Conservation (phyloP, 2,888 invertebrate genomes). For the Eretmocerus hayati region DNA sequence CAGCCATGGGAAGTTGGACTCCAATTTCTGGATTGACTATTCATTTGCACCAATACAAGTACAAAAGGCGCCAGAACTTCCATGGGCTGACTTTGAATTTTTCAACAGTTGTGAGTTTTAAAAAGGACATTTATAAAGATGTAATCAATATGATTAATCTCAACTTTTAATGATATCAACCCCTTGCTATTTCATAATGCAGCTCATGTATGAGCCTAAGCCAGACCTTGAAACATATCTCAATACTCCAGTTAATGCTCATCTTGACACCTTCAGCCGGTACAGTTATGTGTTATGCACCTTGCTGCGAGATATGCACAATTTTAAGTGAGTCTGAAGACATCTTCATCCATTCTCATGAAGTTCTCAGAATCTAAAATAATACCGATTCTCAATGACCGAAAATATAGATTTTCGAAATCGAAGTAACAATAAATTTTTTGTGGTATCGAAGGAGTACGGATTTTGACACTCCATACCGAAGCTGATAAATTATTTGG, state of each 20-base stretch:
- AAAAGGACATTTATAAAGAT: no score
- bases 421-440: no score
- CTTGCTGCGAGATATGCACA: constrained; percentile 58
- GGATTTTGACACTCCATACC: no score
- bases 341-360: no score
- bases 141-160: no score
- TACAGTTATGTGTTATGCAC: constrained; percentile 56
- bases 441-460: no score
- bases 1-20: constrained; percentile 34
- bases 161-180: no score
- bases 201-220: constrained; percentile 27
- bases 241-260: constrained; percentile 47
- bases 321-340: constrained; percentile 64
- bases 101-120: constrained; percentile 29
- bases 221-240: constrained; percentile 45
- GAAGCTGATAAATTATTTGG: no score
- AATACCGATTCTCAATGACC: no score
- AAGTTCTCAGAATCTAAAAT: no score
- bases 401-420: no score
- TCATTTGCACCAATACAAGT: constrained; percentile 33
- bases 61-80: constrained; percentile 32
- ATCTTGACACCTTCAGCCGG: constrained; percentile 58
- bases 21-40: constrained; percentile 24
- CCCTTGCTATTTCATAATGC: constrained; percentile 2
- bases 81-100: constrained; percentile 30